Evolutionary conservation across 2,888 invertebrate species (phyloP), one percentile per base, ranked within the genome.

Genomic region (Megaustenia siamemsis): DNA sequence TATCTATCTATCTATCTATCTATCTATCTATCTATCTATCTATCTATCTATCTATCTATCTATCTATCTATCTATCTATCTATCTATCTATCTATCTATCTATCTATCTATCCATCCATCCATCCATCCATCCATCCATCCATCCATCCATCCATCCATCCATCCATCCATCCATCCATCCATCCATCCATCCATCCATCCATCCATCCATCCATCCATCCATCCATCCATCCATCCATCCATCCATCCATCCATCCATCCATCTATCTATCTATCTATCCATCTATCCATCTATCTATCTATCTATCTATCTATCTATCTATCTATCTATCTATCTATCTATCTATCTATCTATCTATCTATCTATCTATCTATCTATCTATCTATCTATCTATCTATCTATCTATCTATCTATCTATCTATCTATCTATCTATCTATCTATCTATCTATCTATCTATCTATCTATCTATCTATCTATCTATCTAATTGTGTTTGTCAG

Each of bases 361-460:
- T 78, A 10, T 78, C 38, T 63, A 8, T 12, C 28, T 63, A 8
- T 78, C 35, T 53, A 32, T 77, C 56, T 77, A 53, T 77, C 77
- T 56, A 53, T 77, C 77, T 77, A 53, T 77, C 35, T 77, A 4
- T 75, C 4, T 49, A 2, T 45, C 8, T 28, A 5, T 8, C 28
- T 77, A 35, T 56, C 35, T 53, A 32, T 77, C 56, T 77, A 53
- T 77, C 77, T 56, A 53, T 77, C 77, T 77, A 53, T 77, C 35
- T 77, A 4, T 75, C 4, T 49, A 2, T 45, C 8, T 28, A 5
- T 8, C 28, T 77, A 2, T 75, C 18, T 12, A 8, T 45, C 40
- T 75, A 45, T 75, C 3, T 45, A 53, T 77, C 32, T 56, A 40
- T 71, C 49, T 71, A 32, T 71, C 82, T 69, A n/a, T 56, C 40